Percentiles rank a stretch among this genome's conserved stretches.
phyloP scores from a whole-genome alignment of 2,888 invertebrate species.

The Leptinotarsa peninsularis region DNA sequence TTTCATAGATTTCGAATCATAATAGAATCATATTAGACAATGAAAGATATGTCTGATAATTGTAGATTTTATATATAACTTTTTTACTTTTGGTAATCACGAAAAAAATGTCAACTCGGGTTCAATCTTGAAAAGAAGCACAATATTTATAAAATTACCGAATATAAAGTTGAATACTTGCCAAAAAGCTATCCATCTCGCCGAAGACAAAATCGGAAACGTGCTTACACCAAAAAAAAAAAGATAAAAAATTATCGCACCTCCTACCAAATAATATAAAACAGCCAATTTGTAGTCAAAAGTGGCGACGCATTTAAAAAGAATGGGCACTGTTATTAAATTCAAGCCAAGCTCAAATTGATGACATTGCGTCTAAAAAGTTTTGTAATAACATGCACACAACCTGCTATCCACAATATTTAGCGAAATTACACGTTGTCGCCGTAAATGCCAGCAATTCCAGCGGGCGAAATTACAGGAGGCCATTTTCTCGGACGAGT shows the following conservation, averaged over 20 bases:
- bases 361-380: slow-evolving; percentile 30
- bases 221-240: not conserved
- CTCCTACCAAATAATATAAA: slow-evolving; percentile 9
- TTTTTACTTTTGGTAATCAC: too few species aligned
- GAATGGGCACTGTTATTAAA: slow-evolving; percentile 38
- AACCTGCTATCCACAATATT: slow-evolving; percentile 30
- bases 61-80: too few species aligned
- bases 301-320: slow-evolving; percentile 34
- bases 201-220: not conserved
- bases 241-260: not conserved
- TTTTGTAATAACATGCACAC: slow-evolving; percentile 29
- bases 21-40: too few species aligned
- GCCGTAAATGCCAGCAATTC: slow-evolving; percentile 27
- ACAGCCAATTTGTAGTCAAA: slow-evolving; percentile 20
- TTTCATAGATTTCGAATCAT: too few species aligned
- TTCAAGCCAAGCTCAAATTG: slow-evolving; percentile 35
- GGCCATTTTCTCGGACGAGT: slow-evolving; percentile 20
- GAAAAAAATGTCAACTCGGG: too few species aligned
- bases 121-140: too few species aligned
- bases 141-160: too few species aligned
- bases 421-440: slow-evolving; percentile 36
- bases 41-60: too few species aligned
- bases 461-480: slow-evolving; percentile 21
- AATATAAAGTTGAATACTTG: too few species aligned
- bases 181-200: not conserved